Evolutionary conservation across 1,140 invertebrate species (phyloP).

Genomic region (Paralvinella palmiformis): DNA sequence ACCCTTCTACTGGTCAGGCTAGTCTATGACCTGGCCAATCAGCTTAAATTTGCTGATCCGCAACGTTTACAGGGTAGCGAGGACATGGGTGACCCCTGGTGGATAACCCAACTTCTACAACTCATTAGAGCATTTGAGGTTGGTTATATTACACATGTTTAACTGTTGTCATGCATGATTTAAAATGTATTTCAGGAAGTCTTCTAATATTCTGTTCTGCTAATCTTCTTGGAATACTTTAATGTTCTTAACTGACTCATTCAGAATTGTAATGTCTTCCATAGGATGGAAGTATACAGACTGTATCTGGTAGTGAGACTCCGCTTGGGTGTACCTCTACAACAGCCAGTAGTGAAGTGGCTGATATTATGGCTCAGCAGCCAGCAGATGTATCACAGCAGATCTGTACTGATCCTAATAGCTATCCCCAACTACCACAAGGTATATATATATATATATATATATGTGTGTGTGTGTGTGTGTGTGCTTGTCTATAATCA

Average conservation of each 20-base stretch:
- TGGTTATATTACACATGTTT: too few species aligned
- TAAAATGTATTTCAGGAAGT: too few species aligned
- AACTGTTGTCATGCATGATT: too few species aligned
- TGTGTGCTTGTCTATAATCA: conserved; percentile 7
- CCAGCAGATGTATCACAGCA: conserved; percentile 6
- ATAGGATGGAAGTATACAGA: conserved; percentile 45
- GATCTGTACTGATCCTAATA: neutral
- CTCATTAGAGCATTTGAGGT: conserved; percentile 34
- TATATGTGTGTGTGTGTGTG: conserved; percentile 13
- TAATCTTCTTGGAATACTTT: too few species aligned
- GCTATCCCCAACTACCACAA: neutral
- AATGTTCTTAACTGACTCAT: neutral
- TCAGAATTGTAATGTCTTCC: neutral
- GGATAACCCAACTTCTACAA: conserved; percentile 46
- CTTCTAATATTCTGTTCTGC: too few species aligned
- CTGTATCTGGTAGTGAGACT: conserved; percentile 36
- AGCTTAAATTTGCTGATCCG: conserved; percentile 76
- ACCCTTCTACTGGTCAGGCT: conserved; percentile 57
- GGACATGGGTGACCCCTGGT: conserved; percentile 49
- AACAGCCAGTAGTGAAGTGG: conserved; percentile 40
- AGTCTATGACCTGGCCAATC: conserved; percentile 62
- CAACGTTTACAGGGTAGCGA: conserved; percentile 50
- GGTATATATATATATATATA: conserved; percentile 1
- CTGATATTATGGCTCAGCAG: conserved; percentile 29
- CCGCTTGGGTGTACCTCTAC: conserved; percentile 29